These are phyloP conservation scores for Monopis laevigella DNA, from an alignment of 2,888 invertebrate genomes.

Conservation along the genomic window DNA sequence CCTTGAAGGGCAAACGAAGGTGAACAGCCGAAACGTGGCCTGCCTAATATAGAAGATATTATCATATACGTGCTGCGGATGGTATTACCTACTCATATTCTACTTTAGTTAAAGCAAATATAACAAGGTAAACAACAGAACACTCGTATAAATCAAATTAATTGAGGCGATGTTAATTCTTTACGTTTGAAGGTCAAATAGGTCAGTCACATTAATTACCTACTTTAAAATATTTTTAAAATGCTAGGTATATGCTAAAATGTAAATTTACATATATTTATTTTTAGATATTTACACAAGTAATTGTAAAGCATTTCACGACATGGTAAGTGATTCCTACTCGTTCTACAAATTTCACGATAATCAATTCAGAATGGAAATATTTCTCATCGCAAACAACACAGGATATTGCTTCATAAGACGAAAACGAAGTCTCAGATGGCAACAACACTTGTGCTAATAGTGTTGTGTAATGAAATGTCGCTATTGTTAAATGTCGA, in stretches of 20 bases:
- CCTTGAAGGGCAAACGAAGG: constrained; percentile 36
- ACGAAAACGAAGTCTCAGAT: constrained; percentile 1
- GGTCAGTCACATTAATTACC: too few relatives aligned
- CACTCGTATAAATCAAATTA: background rate
- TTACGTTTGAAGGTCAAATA: too few relatives aligned
- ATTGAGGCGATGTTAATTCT: too few relatives aligned
- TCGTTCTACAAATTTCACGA: background rate
- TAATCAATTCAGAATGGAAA: constrained; percentile 3
- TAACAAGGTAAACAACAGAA: background rate
- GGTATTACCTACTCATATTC: background rate
- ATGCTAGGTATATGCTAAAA: too few relatives aligned
- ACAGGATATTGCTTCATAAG: constrained; percentile 1
- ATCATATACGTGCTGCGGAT: background rate
- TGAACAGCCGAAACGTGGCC: constrained; percentile 23
- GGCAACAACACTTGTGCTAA: constrained; percentile 31
- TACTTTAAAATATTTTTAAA: too few relatives aligned
- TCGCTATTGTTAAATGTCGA: constrained; percentile 18
- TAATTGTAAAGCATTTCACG: background rate
- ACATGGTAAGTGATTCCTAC: background rate
- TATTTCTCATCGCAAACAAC: background rate
- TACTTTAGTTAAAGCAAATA: background rate
- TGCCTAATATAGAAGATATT: background rate
- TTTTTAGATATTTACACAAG: background rate
- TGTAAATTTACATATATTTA: too few relatives aligned
- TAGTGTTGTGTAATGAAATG: constrained; percentile 39